Evolutionary conservation across 2,797 vertebrate species (phyloP).

Genomic region (Hirundo rustica): DNA sequence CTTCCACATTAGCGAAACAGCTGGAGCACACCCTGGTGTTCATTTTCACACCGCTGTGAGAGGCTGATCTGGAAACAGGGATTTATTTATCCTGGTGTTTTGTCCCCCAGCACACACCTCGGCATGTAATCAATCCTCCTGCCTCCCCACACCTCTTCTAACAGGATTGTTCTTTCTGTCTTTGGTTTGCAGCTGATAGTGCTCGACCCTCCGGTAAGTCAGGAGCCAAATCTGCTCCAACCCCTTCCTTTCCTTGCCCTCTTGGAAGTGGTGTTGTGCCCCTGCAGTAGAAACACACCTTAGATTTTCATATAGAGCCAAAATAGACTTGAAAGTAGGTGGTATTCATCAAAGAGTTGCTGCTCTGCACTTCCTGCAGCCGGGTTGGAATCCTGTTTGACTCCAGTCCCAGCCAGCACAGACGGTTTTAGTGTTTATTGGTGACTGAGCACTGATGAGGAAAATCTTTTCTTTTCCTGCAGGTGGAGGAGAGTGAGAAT

Average conservation of each 20-base stretch:
- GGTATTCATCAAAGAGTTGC: background rate
- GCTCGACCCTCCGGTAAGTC: slow-evolving; percentile 94
- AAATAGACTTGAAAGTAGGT: background rate
- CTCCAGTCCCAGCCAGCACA: background rate
- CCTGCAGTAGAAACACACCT: background rate
- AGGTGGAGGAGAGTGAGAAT: slow-evolving; percentile 92
- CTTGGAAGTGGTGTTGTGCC: background rate
- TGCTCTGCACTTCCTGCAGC: background rate
- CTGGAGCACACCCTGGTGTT: background rate
- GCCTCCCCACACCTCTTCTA: background rate
- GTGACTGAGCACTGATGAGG: background rate
- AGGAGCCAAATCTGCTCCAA: background rate
- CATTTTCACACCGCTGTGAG: background rate
- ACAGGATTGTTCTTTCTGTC: slow-evolving; percentile 73
- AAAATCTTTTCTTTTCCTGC: background rate
- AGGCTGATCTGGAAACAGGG: background rate
- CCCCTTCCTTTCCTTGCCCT: background rate
- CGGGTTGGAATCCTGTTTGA: background rate
- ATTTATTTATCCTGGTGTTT: background rate
- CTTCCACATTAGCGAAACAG: background rate
- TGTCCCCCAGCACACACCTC: background rate
- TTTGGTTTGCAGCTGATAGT: slow-evolving; percentile 92
- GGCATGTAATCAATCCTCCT: background rate
- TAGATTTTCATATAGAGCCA: background rate
- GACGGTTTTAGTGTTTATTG: background rate